These are phyloP conservation scores for Proterorhinus semilunaris DNA, from an alignment of 2,113 vertebrate genomes.

Conservation along the genomic window DNA sequence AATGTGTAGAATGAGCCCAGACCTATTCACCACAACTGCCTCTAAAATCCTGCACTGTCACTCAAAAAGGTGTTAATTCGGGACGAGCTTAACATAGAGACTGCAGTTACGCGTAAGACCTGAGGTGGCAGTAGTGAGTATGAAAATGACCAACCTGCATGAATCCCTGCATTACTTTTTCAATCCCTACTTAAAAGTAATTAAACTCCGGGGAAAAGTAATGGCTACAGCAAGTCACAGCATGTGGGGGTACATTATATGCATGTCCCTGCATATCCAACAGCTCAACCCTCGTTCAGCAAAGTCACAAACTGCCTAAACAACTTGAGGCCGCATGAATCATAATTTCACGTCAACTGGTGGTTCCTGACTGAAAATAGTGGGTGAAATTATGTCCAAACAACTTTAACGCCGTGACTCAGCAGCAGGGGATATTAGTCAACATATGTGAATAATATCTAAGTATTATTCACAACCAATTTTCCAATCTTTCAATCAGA, in stretches of 20 bases:
- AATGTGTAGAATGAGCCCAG: too few relatives aligned
- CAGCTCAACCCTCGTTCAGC: not conserved
- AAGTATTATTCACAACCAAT: too few relatives aligned
- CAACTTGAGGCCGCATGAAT: constrained; percentile 9
- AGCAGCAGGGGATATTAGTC: constrained; percentile 2
- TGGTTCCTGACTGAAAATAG: constrained; percentile 22
- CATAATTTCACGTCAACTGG: constrained; percentile 11
- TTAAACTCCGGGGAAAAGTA: not conserved
- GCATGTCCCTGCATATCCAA: not conserved
- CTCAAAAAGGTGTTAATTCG: too few relatives aligned
- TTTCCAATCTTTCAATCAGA: too few relatives aligned
- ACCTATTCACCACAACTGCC: too few relatives aligned
- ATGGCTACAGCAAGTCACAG: not conserved
- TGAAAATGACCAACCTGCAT: too few relatives aligned
- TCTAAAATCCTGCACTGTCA: too few relatives aligned
- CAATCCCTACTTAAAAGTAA: too few relatives aligned
- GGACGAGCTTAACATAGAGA: too few relatives aligned
- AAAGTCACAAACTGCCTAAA: not conserved
- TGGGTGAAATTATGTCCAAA: constrained; percentile 36
- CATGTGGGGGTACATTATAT: not conserved
- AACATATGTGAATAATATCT: not conserved
- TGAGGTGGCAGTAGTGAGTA: too few relatives aligned
- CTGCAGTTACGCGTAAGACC: too few relatives aligned
- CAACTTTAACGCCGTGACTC: constrained; percentile 30
- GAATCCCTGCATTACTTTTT: too few relatives aligned